Percentiles rank a stretch among this genome's conserved stretches.
phyloP scores from a whole-genome alignment of 2,888 invertebrate species.

The Hirtodrosophila cameraria region DNA sequence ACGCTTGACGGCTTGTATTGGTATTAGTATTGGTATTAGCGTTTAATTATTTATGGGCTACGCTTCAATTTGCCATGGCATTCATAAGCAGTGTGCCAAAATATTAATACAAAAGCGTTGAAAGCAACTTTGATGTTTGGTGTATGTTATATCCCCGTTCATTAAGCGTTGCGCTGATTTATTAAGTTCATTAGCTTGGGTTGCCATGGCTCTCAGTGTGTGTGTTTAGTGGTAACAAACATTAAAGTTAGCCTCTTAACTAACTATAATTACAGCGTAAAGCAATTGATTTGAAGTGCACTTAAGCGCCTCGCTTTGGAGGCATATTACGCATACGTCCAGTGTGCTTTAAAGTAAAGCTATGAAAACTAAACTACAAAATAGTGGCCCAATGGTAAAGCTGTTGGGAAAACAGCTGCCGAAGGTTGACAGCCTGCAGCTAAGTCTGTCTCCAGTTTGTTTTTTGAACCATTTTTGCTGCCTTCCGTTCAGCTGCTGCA shows the following conservation, averaged over 20 bases:
- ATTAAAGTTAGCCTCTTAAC: slow-evolving; percentile 7
- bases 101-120: slow-evolving; percentile 12
- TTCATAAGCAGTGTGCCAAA: slow-evolving; percentile 23
- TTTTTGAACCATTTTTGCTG: slow-evolving; percentile 21
- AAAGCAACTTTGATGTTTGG: slow-evolving; percentile 45
- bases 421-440: slow-evolving; percentile 25
- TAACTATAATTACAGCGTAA: no score
- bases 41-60: slow-evolving; percentile 56
- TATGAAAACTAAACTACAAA: no score
- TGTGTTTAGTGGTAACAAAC: slow-evolving; percentile 31
- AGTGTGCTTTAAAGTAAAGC: not conserved
- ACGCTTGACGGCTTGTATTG: slow-evolving; percentile 40
- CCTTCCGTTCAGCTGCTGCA: slow-evolving; percentile 9
- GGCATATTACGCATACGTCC: not conserved
- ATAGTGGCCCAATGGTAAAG: slow-evolving; percentile 14
- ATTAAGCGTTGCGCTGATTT: slow-evolving; percentile 4
- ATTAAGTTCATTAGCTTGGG: not conserved
- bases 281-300: no score
- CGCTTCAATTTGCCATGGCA: slow-evolving; percentile 35
- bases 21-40: no score
- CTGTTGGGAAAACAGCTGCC: slow-evolving; percentile 24
- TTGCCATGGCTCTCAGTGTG: slow-evolving; percentile 19
- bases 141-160: not conserved
- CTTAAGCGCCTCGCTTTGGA: no score
- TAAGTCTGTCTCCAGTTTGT: slow-evolving; percentile 39